Evolutionary conservation across 2,888 invertebrate species (phyloP).

Genomic region (Drosophila sordidula): DNA sequence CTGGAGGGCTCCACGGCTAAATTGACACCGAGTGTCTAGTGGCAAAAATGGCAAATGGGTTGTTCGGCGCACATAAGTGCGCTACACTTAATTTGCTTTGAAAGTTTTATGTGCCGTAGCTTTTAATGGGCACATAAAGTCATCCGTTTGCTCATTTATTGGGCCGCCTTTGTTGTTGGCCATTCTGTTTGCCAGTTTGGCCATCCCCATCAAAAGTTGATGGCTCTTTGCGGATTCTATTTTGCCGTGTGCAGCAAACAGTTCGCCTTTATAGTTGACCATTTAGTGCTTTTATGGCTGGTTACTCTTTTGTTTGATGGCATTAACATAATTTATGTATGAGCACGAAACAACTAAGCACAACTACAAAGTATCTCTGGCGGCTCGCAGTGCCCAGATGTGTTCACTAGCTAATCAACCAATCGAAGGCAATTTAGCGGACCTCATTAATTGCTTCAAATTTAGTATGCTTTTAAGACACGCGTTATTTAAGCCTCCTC

Average conservation of each 20-base stretch:
- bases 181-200: conserved; percentile 32
- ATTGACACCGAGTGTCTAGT: conserved; percentile 6
- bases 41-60: conserved; percentile 6
- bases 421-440: conserved; percentile 45
- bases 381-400: not conserved
- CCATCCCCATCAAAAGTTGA: conserved; percentile 42
- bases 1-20: not conserved
- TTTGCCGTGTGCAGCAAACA: conserved; percentile 33
- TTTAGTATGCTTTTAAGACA: conserved; percentile 1
- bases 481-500: not conserved
- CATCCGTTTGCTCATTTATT: conserved; percentile 62
- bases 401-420: conserved; percentile 57
- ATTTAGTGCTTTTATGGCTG: conserved; percentile 76
- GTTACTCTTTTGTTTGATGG: conserved; percentile 73
- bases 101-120: conserved; percentile 67
- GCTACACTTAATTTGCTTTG: conserved; percentile 68
- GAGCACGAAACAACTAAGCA: conserved; percentile 73
- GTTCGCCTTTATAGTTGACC: conserved; percentile 55
- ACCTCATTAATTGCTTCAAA: conserved; percentile 8
- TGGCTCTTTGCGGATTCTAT: conserved; percentile 38
- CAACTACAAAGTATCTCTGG: conserved; percentile 46
- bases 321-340: conserved; percentile 79
- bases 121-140: conserved; percentile 74
- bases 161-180: conserved; percentile 39
- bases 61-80: conserved; percentile 43